A percentile compares a stretch with the other conserved stretches of the same genome.
Evolutionary conservation across 2,797 vertebrate genomes (phyloP).

Genomic region (Amazona ochrocephala): DNA sequence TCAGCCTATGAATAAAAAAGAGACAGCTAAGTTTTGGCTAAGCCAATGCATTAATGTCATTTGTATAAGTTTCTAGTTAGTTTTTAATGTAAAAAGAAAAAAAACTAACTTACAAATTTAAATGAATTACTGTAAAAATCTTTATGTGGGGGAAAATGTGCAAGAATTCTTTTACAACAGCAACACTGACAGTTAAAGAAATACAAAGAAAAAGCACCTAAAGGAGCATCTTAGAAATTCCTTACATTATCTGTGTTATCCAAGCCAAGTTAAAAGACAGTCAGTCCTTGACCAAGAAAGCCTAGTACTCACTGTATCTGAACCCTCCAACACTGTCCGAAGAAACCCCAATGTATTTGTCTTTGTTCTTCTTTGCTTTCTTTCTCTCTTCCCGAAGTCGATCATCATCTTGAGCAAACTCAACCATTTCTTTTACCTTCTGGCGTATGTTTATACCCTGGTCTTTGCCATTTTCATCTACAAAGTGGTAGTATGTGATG

Average conservation of each 20-base stretch:
- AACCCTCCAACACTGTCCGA: constrained; percentile 91
- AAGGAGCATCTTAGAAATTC: background rate
- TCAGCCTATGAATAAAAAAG: background rate
- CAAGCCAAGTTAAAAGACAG: background rate
- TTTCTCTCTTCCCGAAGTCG: constrained; percentile 94
- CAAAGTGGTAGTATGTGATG: background rate
- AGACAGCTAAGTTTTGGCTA: background rate
- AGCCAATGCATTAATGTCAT: background rate
- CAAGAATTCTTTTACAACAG: background rate
- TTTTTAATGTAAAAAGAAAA: background rate
- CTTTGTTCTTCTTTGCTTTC: constrained; percentile 98
- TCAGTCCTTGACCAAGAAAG: background rate
- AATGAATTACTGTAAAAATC: background rate
- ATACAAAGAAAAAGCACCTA: background rate
- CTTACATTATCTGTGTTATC: background rate
- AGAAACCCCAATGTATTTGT: constrained; percentile 96
- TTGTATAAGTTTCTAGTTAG: background rate
- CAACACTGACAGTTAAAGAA: background rate
- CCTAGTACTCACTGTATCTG: constrained; percentile 88
- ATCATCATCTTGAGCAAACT: constrained; percentile 95
- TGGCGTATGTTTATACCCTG: constrained; percentile 98
- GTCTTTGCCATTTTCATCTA: constrained; percentile 98
- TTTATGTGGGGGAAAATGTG: background rate
- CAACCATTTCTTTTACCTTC: constrained; percentile 97
- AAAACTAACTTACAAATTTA: background rate